Evolutionary conservation across 1,140 invertebrate species (phyloP), one percentile per base, ranked within the genome.

Genomic region (Cyphomyrmex costatus): DNA sequence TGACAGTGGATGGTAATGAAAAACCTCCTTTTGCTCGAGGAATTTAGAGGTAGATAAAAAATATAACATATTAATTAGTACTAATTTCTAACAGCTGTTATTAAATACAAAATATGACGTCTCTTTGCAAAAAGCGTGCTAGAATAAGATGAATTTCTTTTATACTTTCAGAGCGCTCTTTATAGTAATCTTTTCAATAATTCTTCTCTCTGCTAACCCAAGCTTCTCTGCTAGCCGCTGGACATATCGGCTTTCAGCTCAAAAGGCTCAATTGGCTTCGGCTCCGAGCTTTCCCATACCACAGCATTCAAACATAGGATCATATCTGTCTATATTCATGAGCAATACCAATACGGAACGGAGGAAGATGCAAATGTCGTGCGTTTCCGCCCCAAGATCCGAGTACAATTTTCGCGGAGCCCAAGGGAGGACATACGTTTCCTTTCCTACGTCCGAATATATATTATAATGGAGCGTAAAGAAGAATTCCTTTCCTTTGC

Each of bases 311-410:
- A 78, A 90, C 89, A 91, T 87, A 88, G 88, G 90, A 90, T 90
- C 90, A 90, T 91, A 91, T 91, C 90, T 87, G 90, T 91, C 90
- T 91, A 91, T 91, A 91, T 91, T 91, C 90, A 91, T 91, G 90
- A 91, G 90, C 89, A 86, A 90, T 90, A 91, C 86, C 79, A 86
- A 91, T 86, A 88, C 89, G 79, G 63, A 73, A 88, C 80, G 49
- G 60, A 63, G 74, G 78, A 76, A 88, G 85, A 91, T 91, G 90
- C 90, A 91, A 91, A 91, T 91, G 89, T 84, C 86, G 87, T 86
- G 89, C 89, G 73, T 90, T 91, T 90, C 90, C 84, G 79, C 78
- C 84, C 76, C 66, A 88, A 88, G 89, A 90, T 88, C 89, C 89
- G 74, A 76, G 86, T 84, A 87, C 86, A 91, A 91, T 91, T 88